Evolutionary conservation across 1,140 invertebrate genomes (phyloP).

Genomic region (Glossosoma conforme): DNA sequence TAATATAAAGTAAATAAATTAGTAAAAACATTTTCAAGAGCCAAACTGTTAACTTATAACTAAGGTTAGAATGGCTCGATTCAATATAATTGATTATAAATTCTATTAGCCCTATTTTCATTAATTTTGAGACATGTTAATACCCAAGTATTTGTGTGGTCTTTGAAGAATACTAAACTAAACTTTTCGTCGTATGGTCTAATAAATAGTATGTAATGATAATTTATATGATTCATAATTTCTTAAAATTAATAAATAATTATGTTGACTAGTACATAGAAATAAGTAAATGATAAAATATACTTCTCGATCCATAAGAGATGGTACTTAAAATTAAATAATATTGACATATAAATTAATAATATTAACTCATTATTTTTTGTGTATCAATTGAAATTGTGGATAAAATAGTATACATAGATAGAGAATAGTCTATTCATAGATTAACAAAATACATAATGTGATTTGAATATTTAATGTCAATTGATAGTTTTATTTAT

Average conservation of each 20-base stretch:
- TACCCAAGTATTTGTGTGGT: no score
- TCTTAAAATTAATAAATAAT: background rate
- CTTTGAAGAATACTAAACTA: no score
- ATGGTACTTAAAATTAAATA: background rate
- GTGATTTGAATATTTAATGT: background rate
- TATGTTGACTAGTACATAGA: background rate
- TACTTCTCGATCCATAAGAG: no score
- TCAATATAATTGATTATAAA: no score
- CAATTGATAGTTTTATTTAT: background rate
- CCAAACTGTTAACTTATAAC: no score
- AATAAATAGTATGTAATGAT: background rate
- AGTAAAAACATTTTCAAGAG: no score
- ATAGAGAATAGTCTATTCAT: background rate
- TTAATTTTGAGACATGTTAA: no score
- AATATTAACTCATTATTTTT: background rate
- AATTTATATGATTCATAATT: background rate
- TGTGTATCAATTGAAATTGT: background rate
- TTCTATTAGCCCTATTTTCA: no score
- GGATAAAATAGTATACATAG: background rate
- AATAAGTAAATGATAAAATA: background rate
- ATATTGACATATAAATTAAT: background rate
- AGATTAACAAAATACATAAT: background rate
- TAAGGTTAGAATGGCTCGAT: no score
- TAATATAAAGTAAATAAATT: no score
- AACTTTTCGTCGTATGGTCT: background rate